Conservation (phyloP, 2,113 vertebrate species). For the Felis catus region F.catus_Fca126_mat1.0 CM031420.1:145107001-145107500, state of each 20-base stretch:
- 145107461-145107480: not conserved
- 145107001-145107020: not conserved
- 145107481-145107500: not conserved
- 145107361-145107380: not conserved
- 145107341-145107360: not conserved
- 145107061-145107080: not conserved
- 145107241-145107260: not conserved
- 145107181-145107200: not conserved
- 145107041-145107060: not conserved
- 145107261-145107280: not conserved
- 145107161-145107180: not conserved
- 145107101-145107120: constrained; percentile 9
- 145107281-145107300: not conserved
- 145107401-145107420: not conserved
- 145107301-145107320: not conserved
- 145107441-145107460: not conserved
- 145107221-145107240: not conserved
- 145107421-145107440: not conserved
- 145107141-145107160: not conserved
- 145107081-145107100: not conserved
- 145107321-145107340: not conserved
- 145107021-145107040: not conserved
- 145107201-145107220: not conserved
- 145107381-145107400: not conserved
- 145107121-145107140: not conserved